A percentile compares a stretch with the other conserved stretches of the same genome.
phyloP scores from a whole-genome alignment of 2,113 vertebrate genomes.

The Siniperca chuatsi region DNA sequence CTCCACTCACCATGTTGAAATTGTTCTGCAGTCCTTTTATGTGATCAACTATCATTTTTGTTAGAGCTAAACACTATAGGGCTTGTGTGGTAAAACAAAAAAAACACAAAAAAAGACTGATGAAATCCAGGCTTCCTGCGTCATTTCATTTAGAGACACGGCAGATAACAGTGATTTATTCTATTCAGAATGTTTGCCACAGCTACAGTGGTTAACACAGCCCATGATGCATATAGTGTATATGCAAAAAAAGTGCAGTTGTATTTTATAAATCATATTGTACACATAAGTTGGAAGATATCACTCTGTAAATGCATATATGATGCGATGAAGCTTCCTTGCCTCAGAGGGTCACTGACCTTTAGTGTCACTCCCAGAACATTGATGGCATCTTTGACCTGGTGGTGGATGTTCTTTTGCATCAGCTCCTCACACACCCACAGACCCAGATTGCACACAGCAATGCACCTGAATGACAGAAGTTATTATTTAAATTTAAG shows the following conservation, averaged over 20 bases:
- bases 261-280: neutral
- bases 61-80: constrained; percentile 36
- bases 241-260: neutral
- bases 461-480: constrained; percentile 88
- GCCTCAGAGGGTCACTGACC: constrained; percentile 80
- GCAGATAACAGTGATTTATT: neutral
- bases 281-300: neutral
- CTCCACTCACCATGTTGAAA: constrained; percentile 49
- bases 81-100: constrained; percentile 29
- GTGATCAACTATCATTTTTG: constrained; percentile 68
- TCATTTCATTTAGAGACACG: constrained; percentile 15
- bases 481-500: neutral
- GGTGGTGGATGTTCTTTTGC: constrained; percentile 88
- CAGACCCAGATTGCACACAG: constrained; percentile 93
- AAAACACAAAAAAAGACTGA: constrained; percentile 34
- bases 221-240: neutral
- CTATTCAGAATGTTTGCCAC: neutral
- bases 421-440: constrained; percentile 97
- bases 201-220: neutral
- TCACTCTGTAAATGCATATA: neutral
- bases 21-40: constrained; percentile 60
- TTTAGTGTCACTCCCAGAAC: constrained; percentile 97
- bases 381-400: constrained; percentile 94
- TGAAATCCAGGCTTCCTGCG: constrained; percentile 16
- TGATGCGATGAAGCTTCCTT: neutral